Evolutionary conservation across 2,888 invertebrate genomes (phyloP), one percentile per base, ranked within the genome.

Genomic region (Caenorhabditis sulstoni): DNA sequence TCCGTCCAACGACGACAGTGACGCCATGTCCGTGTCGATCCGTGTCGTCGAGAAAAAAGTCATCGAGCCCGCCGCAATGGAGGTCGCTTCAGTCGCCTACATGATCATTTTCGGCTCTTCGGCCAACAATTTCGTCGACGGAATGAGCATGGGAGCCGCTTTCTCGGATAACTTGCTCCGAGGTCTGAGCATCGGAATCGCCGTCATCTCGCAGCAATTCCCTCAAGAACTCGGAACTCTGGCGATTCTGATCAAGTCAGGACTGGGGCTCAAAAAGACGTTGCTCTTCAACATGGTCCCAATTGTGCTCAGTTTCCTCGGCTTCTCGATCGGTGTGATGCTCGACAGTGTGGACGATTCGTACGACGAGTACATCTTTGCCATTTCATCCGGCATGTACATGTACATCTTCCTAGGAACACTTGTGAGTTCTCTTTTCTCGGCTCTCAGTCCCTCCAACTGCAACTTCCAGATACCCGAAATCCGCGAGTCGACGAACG

Each of bases 101-200:
- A 89, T 89, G 89, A 87, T 89, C 41, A 85, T 89, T 35, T 88
- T 89, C 64, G 89, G 89, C 11, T 85, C 85, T 22, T 83, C 85
- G 1, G 87, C 87, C 16, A 89, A 89, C 62, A 89, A 89, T 47
- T 89, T 89, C 59, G 88, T 89, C 16, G 89, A 89, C 75, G 89
- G 89, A 61, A 88, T 89, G 88, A 87, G 87, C 35, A 88, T 86
- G 77, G 88, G 88, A 5, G 89, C 89, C 14, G 89, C 89, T 0
- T 89, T 89, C 58, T 83, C 87, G 12, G 89, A 89, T 65, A 85
- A 84, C 50, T 52, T 89, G n/a, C 50, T 87, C 12, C 66, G 87
- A 14, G 89, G 89, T 5, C 53, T 88, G 1, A 83, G 85, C 20
- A 87, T 88, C 57, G 88, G 88, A 37, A 81, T 88, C 3, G 88